These are phyloP conservation scores for Metallyticus violacea DNA, from an alignment of 2,888 invertebrate genomes.

Conservation along the genomic window DNA sequence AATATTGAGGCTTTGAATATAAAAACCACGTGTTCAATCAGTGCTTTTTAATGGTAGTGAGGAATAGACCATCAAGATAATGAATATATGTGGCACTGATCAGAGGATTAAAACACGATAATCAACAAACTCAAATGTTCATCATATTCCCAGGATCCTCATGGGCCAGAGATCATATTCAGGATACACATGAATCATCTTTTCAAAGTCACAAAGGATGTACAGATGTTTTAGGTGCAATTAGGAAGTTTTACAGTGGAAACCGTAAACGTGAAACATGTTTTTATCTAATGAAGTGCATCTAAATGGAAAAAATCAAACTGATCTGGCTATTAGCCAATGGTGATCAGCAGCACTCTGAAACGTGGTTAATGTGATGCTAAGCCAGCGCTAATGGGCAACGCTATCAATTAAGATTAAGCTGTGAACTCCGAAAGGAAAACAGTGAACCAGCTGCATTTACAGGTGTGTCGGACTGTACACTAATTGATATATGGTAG, in stretches of 20 bases:
- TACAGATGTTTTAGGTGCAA: not conserved
- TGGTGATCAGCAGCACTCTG: not conserved
- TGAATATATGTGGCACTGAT: no score
- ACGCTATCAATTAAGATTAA: slow-evolving; percentile 12
- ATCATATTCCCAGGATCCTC: no score
- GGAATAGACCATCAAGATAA: no score
- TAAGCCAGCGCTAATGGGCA: not conserved
- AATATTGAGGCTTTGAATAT: no score
- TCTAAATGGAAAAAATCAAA: not conserved
- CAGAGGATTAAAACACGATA: no score
- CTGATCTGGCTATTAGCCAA: not conserved
- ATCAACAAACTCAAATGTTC: no score
- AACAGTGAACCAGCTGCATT: not conserved
- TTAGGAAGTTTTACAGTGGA: not conserved
- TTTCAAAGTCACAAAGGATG: not conserved
- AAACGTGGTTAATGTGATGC: not conserved
- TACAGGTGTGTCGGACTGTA: not conserved
- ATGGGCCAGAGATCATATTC: no score
- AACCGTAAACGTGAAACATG: not conserved
- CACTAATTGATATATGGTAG: not conserved
- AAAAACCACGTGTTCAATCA: no score
- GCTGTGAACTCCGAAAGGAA: not conserved
- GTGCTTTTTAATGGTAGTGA: no score
- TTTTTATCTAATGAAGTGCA: not conserved
- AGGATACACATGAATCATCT: no score